These are phyloP conservation scores for Cettia cetti DNA, from an alignment of 2,113 vertebrate genomes.

Conservation along the genomic window DNA sequence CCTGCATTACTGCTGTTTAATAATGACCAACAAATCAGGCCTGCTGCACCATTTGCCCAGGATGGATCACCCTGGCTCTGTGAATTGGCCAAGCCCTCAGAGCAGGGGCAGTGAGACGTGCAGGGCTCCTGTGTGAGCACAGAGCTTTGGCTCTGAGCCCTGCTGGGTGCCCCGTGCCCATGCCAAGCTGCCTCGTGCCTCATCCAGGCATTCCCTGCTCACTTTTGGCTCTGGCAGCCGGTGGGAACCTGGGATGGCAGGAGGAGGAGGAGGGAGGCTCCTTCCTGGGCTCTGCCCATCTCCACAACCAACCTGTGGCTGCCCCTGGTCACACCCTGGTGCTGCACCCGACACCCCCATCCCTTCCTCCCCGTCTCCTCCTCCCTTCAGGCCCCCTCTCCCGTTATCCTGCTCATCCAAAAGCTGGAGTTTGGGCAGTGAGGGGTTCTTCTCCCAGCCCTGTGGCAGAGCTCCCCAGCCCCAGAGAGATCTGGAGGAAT, in stretches of 20 bases:
- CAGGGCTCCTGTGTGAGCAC: background rate
- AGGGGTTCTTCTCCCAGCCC: background rate
- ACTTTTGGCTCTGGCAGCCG: background rate
- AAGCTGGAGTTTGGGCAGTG: background rate
- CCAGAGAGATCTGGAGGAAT: background rate
- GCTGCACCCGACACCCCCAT: background rate
- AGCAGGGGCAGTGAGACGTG: accelerated
- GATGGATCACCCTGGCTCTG: background rate
- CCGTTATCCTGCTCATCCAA: background rate
- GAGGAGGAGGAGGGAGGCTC: background rate
- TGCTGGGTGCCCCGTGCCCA: accelerated
- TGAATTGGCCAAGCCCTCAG: background rate
- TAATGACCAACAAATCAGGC: slow-evolving; percentile 26
- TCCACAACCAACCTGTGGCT: background rate
- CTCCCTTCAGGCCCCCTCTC: background rate
- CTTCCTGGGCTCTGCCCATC: background rate
- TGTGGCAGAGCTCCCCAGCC: background rate
- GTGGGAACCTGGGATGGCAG: background rate
- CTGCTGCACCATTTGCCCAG: background rate
- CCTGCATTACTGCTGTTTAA: background rate
- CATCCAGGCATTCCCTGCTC: accelerated
- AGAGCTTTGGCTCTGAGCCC: background rate
- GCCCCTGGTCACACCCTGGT: background rate
- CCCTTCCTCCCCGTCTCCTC: background rate
- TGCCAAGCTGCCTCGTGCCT: background rate